These are phyloP conservation scores for Pseudomugil tenellus DNA, from an alignment of 2,797 vertebrate species.

Conservation along the genomic window DNA sequence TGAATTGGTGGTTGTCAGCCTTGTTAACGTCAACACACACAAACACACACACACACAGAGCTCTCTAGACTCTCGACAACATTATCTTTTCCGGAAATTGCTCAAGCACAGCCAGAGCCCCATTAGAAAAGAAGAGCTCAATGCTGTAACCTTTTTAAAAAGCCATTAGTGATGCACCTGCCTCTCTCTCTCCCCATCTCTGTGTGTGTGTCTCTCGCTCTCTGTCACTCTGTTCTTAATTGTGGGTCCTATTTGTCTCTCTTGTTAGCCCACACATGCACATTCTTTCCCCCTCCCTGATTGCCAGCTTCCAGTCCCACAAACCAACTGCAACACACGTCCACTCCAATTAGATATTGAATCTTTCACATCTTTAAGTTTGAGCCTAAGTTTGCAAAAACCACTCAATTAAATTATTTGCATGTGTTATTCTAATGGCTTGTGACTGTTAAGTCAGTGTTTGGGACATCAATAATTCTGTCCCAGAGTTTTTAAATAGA, in stretches of 20 bases:
- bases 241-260: constrained; percentile 76
- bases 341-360: constrained; percentile 63
- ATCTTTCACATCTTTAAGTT: constrained; percentile 70
- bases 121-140: constrained; percentile 82
- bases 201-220: constrained; percentile 25
- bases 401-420: constrained; percentile 65
- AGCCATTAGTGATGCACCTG: constrained; percentile 84
- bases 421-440: constrained; percentile 47
- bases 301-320: constrained; percentile 61
- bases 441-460: constrained; percentile 47
- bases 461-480: constrained; percentile 52
- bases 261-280: constrained; percentile 72
- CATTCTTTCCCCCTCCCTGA: constrained; percentile 51
- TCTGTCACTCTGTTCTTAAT: constrained; percentile 55
- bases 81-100: constrained; percentile 84
- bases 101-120: constrained; percentile 82
- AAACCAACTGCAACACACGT: constrained; percentile 66
- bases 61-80: constrained; percentile 75
- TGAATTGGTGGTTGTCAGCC: constrained; percentile 68
- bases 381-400: constrained; percentile 50
- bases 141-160: constrained; percentile 86
- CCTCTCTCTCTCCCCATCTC: constrained; percentile 51
- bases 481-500: constrained; percentile 12
- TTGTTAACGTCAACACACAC: constrained; percentile 60
- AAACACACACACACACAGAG: constrained; percentile 40